Base-by-base conservation (phyloP, 2,888 invertebrate species). In the Tenodera sinensis region DNA sequence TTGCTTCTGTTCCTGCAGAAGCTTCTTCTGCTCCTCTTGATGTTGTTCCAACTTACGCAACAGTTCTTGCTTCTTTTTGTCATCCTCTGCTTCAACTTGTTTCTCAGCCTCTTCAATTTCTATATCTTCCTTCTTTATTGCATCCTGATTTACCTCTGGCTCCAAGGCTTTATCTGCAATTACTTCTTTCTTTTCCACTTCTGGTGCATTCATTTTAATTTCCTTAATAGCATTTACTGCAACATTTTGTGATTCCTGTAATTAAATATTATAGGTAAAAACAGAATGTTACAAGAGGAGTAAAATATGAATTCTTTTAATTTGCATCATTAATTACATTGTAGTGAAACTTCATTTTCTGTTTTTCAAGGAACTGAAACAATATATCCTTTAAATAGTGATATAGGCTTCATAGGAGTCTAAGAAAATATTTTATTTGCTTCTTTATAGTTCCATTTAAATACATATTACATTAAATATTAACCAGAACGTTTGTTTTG, bases 101-200 rank as follows among this genome's bases (percentile, higher is more conserved):
- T 87, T 85, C 54, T 90, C 89, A 28, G 89, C 89, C 83, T 90
- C 89, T 3, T 86, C 89, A 42, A 89, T 34, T 83, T 88, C 89
- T 28, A 88, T 85, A 3, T 90, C 88, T 30, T 90, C 89, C 42
- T 88, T 93, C 90, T 93, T 93, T 28, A 93, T 93, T 20, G 93
- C 93, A 91, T 93, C 93, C 88, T 92, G 92, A 91, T 94, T 94
- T 7, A 94, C 93, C 91, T 94, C 54, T 20, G 54, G 54, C 54
- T 71, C 54, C 15, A 71, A 20, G 3, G 20, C 54, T 71, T 71
- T 71, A 15, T 71, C 93, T 90, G 94, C 94, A 89, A 83, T 88
- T 27, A 34, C 34, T n/a, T 25, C 87, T 34, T 87, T 87, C 42
- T 86, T 87, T 42, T 82, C 89, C 25, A 88, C 89, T 83, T 87